Conservation (phyloP, 2,888 invertebrate genomes). For the Strigamia crassipes region DNA sequence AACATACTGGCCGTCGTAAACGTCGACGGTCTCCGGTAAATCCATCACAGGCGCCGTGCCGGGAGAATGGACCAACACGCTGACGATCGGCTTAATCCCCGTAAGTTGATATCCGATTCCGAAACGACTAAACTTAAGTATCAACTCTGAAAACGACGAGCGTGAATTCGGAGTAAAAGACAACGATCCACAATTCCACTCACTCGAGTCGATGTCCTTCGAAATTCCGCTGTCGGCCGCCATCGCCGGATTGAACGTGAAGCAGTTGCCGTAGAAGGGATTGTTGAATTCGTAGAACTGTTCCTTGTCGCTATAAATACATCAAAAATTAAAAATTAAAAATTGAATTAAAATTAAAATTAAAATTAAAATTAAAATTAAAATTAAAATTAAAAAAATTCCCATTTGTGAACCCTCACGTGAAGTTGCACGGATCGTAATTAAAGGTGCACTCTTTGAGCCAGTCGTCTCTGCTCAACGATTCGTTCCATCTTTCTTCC, state of each 20-base stretch:
- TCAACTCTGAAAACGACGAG: too few species aligned
- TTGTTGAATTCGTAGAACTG: neutral
- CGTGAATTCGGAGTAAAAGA: too few species aligned
- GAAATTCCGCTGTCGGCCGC: too few species aligned
- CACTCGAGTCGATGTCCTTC: too few species aligned
- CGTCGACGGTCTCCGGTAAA: neutral
- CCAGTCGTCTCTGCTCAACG: neutral
- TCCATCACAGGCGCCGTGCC: constrained; percentile 26
- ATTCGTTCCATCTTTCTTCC: neutral
- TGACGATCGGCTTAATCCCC: too few species aligned
- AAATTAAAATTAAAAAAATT: neutral
- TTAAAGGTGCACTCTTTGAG: neutral
- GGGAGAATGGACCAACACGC: too few species aligned
- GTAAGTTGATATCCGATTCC: too few species aligned
- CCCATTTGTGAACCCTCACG: neutral
- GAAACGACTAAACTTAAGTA: too few species aligned
- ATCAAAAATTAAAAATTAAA: neutral
- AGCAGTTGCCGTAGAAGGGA: neutral
- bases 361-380: too few species aligned
- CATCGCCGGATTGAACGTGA: neutral
- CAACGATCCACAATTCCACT: too few species aligned
- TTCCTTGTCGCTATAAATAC: neutral
- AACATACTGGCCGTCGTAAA: constrained; percentile 24
- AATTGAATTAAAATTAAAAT: too few species aligned
- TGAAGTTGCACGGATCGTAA: neutral